These are phyloP conservation scores for Eueremaeus valkanovi DNA, from an alignment of 2,888 invertebrate species.

Conservation along the genomic window DNA sequence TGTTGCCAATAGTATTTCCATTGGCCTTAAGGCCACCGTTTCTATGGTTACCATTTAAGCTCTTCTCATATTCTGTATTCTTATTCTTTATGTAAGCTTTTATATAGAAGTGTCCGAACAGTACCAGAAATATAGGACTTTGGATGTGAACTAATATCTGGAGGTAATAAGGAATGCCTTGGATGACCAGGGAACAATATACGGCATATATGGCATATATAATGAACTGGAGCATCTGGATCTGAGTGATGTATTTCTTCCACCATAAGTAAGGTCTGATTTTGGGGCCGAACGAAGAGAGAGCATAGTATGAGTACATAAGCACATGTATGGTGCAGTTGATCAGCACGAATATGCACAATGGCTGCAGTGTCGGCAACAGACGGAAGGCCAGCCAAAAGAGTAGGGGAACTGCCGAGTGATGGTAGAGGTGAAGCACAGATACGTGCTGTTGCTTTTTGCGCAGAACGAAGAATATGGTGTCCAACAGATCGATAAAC, in stretches of 20 bases:
- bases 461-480: background rate
- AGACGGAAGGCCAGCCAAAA: background rate
- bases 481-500: slow-evolving; percentile 5
- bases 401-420: background rate
- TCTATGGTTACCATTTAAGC: background rate
- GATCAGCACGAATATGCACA: background rate
- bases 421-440: background rate
- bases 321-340: slow-evolving; percentile 17
- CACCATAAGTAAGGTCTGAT: background rate
- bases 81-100: slow-evolving; percentile 10
- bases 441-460: background rate
- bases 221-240: slow-evolving; percentile 3
- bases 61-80: background rate
- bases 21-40: too few species aligned
- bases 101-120: background rate
- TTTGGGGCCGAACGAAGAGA: background rate
- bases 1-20: background rate
- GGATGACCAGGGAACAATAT: slow-evolving; percentile 15
- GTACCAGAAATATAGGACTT: background rate
- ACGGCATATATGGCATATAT: background rate
- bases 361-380: background rate
- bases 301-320: slow-evolving; percentile 4
- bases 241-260: slow-evolving; percentile 6
- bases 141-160: background rate
- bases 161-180: background rate